A percentile compares a stretch with the other conserved stretches of the same genome.
Evolutionary conservation across 2,113 vertebrate genomes (phyloP).

Genomic region (Terrapene triunguis): DNA sequence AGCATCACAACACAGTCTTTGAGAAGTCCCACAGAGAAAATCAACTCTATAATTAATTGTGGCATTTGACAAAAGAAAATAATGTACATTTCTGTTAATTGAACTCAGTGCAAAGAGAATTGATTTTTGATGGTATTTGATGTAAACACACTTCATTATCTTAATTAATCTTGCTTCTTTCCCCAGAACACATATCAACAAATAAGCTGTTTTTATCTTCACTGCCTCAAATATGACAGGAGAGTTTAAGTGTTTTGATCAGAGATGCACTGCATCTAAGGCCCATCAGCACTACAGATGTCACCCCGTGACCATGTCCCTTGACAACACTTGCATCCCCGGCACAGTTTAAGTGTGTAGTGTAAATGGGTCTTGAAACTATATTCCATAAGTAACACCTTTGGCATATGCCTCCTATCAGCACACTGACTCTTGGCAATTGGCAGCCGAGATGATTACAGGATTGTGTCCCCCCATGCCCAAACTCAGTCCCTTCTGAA

Average conservation of each 20-base stretch:
- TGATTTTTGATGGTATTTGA: conserved; percentile 7
- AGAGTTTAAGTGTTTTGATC: background rate
- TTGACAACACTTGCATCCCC: fast-evolving
- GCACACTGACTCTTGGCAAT: background rate
- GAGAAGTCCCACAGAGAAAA: conserved; percentile 23
- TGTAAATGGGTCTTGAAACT: background rate
- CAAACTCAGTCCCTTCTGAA: background rate
- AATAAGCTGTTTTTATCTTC: background rate
- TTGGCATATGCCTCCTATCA: background rate
- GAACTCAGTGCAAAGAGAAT: background rate
- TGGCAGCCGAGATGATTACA: fast-evolving
- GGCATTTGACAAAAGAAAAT: conserved; percentile 38
- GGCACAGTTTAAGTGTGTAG: background rate
- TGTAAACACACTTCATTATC: conserved; percentile 29
- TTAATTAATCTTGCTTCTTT: conserved; percentile 21
- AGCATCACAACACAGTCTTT: conserved; percentile 16
- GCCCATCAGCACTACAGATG: fast-evolving
- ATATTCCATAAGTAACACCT: fast-evolving
- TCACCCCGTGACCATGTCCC: background rate
- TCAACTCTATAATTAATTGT: conserved; percentile 44
- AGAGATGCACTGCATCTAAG: background rate
- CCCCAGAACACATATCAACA: background rate
- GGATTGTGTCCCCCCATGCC: too few species aligned
- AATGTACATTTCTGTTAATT: conserved; percentile 15
- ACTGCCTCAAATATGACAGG: background rate